Conservation (phyloP, 2,113 vertebrate species). For the Perca schrenkii region DNA sequence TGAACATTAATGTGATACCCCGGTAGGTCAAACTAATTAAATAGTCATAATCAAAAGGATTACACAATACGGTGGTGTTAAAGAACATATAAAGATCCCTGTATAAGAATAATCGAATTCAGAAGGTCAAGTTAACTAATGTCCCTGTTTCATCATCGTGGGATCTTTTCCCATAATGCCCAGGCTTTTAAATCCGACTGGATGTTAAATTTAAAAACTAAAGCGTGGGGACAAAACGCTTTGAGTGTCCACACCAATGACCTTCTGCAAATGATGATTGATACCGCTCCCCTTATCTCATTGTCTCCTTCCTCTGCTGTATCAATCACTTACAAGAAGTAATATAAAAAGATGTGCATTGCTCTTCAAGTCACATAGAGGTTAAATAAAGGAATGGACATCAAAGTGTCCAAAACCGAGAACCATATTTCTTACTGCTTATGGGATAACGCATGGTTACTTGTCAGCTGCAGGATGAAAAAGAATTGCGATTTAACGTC, state of each 20-base stretch:
- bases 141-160: not conserved
- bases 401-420: slow-evolving; percentile 33
- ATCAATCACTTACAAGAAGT: slow-evolving; percentile 61
- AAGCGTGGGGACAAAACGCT: slow-evolving; percentile 2
- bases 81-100: not conserved
- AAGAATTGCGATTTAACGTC: not conserved
- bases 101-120: not conserved
- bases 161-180: slow-evolving; percentile 27
- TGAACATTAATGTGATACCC: slow-evolving; percentile 35
- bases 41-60: slow-evolving; percentile 39
- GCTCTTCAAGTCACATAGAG: slow-evolving; percentile 43
- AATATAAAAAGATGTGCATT: slow-evolving; percentile 41
- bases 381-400: slow-evolving; percentile 51
- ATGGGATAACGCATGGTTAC: not conserved
- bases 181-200: slow-evolving; percentile 12
- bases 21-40: slow-evolving; percentile 61
- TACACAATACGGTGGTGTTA: not conserved
- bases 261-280: slow-evolving; percentile 72
- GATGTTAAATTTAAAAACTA: slow-evolving; percentile 15
- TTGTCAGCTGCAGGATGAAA: not conserved
- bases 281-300: slow-evolving; percentile 59
- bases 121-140: slow-evolving; percentile 54
- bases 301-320: slow-evolving; percentile 41
- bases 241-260: slow-evolving; percentile 51
- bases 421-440: not conserved